These are phyloP conservation scores for Napeogenes inachia DNA, from an alignment of 2,888 invertebrate genomes.

Conservation along the genomic window DNA sequence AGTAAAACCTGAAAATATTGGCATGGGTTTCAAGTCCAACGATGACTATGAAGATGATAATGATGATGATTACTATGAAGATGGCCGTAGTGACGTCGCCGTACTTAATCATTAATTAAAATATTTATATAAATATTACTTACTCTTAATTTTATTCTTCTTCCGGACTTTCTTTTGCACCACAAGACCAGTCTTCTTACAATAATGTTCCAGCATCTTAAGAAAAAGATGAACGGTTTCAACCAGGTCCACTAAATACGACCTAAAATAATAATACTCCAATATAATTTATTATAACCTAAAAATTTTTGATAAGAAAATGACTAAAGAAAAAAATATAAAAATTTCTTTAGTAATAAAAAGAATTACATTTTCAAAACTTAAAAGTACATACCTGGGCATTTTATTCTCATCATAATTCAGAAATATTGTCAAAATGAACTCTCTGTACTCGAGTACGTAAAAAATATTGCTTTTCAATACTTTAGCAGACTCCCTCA, in stretches of 20 bases:
- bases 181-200: constrained; percentile 80
- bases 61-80: too few relatives aligned
- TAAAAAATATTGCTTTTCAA: constrained; percentile 96
- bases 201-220: constrained; percentile 90
- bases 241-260: constrained; percentile 90
- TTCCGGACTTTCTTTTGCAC: constrained; percentile 81
- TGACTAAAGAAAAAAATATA: too few relatives aligned
- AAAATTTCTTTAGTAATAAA: too few relatives aligned
- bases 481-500: constrained; percentile 88
- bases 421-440: constrained; percentile 86
- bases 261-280: constrained; percentile 62
- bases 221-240: constrained; percentile 94
- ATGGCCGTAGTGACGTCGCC: too few relatives aligned
- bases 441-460: constrained; percentile 95
- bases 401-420: constrained; percentile 91
- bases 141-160: constrained; percentile 71
- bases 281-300: too few relatives aligned
- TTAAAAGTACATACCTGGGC: constrained; percentile 81
- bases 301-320: too few relatives aligned
- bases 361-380: too few relatives aligned
- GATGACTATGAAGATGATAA: too few relatives aligned
- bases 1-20: too few relatives aligned
- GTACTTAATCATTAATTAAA: too few relatives aligned
- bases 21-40: too few relatives aligned
- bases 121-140: constrained; percentile 39